Evolutionary conservation across 2,888 invertebrate species (phyloP), one percentile per base, ranked within the genome.

Genomic region (Apodemia zela): DNA sequence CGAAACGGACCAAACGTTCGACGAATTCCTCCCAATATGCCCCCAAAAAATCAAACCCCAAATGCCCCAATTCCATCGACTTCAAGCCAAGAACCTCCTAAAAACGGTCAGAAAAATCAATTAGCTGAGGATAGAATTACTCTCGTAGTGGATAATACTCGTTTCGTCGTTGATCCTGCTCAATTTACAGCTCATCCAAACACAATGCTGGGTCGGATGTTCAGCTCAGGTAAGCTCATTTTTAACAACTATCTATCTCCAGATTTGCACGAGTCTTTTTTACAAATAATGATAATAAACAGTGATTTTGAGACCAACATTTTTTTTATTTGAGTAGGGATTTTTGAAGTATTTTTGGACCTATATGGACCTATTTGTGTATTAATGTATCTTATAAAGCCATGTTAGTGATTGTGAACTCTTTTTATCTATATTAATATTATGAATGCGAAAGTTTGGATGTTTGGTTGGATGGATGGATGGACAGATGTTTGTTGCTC

Each of bases 201-300:
- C 81, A 99, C 99, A 0, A 99, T 99, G 99, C 92, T 99, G 42
- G 99, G 99, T n/a, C 95, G 98, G 74, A 99, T 99, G 99, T 99
- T 99, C 77, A 97, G 97, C 80, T 96, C 97, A 13, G 97, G 97
- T 67, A 65, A 77, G 78, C 73, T n/a, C 33, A 64, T 65, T 65
- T 62, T 63, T 45, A 33, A 45, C 29, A n/a, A 17, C 29, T 17
- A 1, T 13, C 3, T 15, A 15, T n/a, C 11, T n/a, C 7, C 6
- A 0, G n/a, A 45, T 5, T 13, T 3, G n/a, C 6, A 45, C 7
- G 15, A n/a, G 6, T 7, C n/a, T 6, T 6, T 15, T 42, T n/a
- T n/a, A 45, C 6, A 45, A 45, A 6, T 5, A 38, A 38, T 38
- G 4, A 1, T 38, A 7, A n/a, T 5, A 6, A 45, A 45, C 7